phyloP scores from a whole-genome alignment of 2,888 invertebrate genomes.

The Ganaspis brasiliensis region DNA sequence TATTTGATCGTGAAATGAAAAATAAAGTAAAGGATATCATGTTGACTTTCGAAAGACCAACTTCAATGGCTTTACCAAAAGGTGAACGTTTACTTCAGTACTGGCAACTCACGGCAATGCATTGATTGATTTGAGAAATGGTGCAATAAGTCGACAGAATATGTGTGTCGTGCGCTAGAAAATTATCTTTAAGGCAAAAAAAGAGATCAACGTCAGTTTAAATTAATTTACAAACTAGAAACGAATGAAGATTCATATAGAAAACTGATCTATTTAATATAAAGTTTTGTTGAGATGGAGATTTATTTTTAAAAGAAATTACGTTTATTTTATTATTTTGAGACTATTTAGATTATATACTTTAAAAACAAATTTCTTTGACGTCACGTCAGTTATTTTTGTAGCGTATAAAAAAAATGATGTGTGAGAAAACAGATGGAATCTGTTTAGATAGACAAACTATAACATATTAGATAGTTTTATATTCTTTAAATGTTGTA shows the following conservation, averaged over 20 bases:
- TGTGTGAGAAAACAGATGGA: constrained; percentile 22
- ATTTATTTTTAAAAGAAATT: constrained; percentile 13
- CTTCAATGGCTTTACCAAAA: constrained; percentile 83
- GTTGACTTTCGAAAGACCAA: constrained; percentile 88
- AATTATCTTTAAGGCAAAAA: background rate
- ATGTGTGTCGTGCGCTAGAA: background rate
- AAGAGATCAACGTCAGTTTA: background rate
- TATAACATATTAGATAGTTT: background rate
- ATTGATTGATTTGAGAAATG: constrained; percentile 60
- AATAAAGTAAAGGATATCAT: constrained; percentile 89
- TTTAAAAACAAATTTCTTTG: background rate
- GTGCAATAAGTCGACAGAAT: constrained; percentile 19
- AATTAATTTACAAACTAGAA: background rate
- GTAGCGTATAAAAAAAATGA: background rate
- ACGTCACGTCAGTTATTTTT: background rate
- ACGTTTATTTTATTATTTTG: too few relatives aligned
- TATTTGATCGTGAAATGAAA: constrained; percentile 90
- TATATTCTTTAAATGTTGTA: constrained; percentile 26
- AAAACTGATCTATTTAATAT: background rate
- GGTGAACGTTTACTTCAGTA: constrained; percentile 86
- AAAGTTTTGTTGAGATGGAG: background rate
- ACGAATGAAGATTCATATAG: background rate
- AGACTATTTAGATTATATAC: background rate
- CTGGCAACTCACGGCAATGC: constrained; percentile 83
- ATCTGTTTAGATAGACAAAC: constrained; percentile 29